phyloP scores from a whole-genome alignment of 2,888 invertebrate species.

The Tricholauxania praeusta region DNA sequence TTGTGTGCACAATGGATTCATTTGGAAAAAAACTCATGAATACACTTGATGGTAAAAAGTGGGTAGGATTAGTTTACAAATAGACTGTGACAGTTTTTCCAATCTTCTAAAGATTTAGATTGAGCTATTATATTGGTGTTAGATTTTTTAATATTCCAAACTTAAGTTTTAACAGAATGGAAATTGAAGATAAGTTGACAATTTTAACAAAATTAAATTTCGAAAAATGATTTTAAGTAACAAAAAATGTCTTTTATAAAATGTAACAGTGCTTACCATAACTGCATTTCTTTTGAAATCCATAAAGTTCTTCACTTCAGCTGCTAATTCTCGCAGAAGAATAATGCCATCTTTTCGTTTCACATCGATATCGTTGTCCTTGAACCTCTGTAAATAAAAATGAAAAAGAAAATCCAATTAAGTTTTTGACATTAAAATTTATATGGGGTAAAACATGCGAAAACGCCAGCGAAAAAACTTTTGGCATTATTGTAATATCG shows the following conservation, averaged over 20 bases:
- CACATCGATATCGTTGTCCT: conserved; percentile 81
- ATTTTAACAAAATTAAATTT: neutral
- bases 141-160: too few species aligned
- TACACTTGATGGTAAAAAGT: too few species aligned
- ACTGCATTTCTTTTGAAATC: conserved; percentile 93
- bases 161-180: neutral
- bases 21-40: too few species aligned
- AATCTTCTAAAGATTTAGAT: too few species aligned
- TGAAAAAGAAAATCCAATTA: conserved; percentile 23
- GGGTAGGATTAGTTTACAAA: too few species aligned
- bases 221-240: neutral
- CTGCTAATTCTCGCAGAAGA: conserved; percentile 87
- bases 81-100: too few species aligned
- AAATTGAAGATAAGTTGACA: neutral
- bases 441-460: too few species aligned
- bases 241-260: neutral
- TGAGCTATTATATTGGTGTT: too few species aligned
- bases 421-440: conserved; percentile 27
- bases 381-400: conserved; percentile 78
- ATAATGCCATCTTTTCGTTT: conserved; percentile 86
- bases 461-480: too few species aligned
- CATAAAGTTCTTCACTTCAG: conserved; percentile 93
- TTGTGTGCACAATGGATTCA: too few species aligned
- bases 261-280: conserved; percentile 75
- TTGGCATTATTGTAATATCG: too few species aligned